Percentiles rank a stretch among this genome's conserved stretches.
phyloP scores from a whole-genome alignment of 2,797 vertebrate species.

The Brotula barbata region DNA sequence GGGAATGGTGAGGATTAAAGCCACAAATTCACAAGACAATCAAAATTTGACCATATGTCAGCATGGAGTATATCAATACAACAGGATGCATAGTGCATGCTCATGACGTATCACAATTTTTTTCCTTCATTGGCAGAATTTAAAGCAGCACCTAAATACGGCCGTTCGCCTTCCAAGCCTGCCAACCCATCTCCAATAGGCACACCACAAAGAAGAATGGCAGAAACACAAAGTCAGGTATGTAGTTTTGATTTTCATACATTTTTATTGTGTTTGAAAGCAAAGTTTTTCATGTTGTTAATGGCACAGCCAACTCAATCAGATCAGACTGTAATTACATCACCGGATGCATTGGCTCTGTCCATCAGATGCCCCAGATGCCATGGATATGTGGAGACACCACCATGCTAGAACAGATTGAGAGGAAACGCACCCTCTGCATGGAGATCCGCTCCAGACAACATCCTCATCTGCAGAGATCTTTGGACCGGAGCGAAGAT shows the following conservation, averaged over 20 bases:
- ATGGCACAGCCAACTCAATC: constrained; percentile 1
- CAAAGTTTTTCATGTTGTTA: constrained; percentile 7
- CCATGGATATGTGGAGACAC: constrained; percentile 96
- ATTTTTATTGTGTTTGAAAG: neutral
- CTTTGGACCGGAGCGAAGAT: constrained; percentile 79
- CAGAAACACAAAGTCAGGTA: constrained; percentile 90
- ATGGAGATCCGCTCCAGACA: constrained; percentile 94
- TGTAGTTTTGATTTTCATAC: constrained; percentile 13
- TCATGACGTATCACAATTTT: neutral
- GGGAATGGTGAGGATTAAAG: constrained; percentile 82
- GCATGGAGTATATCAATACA: no score
- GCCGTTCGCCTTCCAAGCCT: constrained; percentile 87
- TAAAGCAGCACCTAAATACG: constrained; percentile 85
- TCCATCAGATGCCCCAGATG: constrained; percentile 89
- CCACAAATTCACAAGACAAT: neutral
- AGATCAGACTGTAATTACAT: constrained; percentile 7
- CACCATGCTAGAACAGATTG: constrained; percentile 98
- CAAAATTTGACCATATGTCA: neutral
- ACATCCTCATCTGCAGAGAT: constrained; percentile 71
- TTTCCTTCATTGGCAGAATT: constrained; percentile 75
- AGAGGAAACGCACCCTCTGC: constrained; percentile 96
- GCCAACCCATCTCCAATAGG: constrained; percentile 88
- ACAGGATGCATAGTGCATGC: neutral
- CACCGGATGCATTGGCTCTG: neutral
- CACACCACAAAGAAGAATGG: constrained; percentile 87